Conservation (phyloP, 1,140 invertebrate genomes). For the Lasaia peninsularis region DNA sequence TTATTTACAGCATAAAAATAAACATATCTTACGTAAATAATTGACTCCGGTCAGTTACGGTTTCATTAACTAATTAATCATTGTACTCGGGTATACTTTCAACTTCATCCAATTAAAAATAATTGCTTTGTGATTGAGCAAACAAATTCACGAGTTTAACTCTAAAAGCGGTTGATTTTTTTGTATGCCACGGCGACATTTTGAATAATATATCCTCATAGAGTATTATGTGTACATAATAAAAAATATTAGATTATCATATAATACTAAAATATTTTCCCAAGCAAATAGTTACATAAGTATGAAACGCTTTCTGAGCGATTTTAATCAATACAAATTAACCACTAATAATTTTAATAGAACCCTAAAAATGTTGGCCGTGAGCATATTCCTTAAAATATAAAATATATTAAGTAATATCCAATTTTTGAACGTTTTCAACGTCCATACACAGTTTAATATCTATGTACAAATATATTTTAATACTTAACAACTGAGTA, state of each 20-base stretch:
- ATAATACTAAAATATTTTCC: too few relatives aligned
- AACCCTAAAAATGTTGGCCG: too few relatives aligned
- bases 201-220: too few relatives aligned
- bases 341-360: too few relatives aligned
- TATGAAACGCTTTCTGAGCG: too few relatives aligned
- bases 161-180: background rate
- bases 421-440: background rate
- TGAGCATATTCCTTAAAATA: too few relatives aligned
- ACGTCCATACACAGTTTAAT: background rate
- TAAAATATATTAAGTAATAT: background rate
- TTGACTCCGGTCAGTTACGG: background rate
- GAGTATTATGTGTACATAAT: too few relatives aligned
- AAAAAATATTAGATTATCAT: too few relatives aligned
- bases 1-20: slow-evolving; percentile 1
- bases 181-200: background rate
- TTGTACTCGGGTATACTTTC: background rate
- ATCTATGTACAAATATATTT: background rate
- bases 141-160: slow-evolving; percentile 1
- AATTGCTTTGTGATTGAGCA: slow-evolving; percentile 7
- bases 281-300: too few relatives aligned
- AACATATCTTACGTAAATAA: slow-evolving; percentile 1
- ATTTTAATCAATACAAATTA: too few relatives aligned
- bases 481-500: background rate
- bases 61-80: slow-evolving; percentile 3
- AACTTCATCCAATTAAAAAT: background rate